These are phyloP conservation scores for Coptotermes formosanus DNA, from an alignment of 1,140 invertebrate species.

Conservation along the genomic window DNA sequence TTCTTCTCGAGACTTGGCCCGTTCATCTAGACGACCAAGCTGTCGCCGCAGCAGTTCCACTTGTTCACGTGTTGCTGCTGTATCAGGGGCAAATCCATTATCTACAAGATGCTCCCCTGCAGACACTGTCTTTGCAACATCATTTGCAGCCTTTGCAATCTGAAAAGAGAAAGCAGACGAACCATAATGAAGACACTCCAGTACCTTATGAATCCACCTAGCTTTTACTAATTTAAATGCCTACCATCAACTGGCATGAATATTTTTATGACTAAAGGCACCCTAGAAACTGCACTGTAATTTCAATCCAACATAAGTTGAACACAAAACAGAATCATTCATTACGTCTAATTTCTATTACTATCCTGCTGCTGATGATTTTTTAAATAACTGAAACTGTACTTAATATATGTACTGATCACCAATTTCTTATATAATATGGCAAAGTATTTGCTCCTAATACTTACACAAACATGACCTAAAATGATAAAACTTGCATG, in stretches of 20 bases:
- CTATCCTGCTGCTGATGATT: too few relatives aligned
- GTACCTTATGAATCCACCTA: neutral
- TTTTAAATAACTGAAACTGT: too few relatives aligned
- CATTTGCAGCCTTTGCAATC: conserved; percentile 63
- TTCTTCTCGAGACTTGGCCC: conserved; percentile 70
- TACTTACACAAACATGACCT: too few relatives aligned
- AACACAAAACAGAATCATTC: too few relatives aligned
- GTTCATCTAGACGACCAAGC: conserved; percentile 73
- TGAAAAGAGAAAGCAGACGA: conserved; percentile 30
- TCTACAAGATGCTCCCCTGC: conserved; percentile 76
- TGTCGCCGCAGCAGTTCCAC: conserved; percentile 73
- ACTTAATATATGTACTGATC: too few relatives aligned
- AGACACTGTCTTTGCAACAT: conserved; percentile 67
- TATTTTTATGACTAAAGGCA: too few relatives aligned
- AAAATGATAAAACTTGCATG: too few relatives aligned
- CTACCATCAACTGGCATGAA: neutral
- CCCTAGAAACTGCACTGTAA: too few relatives aligned
- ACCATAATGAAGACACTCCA: neutral
- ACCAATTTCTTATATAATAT: too few relatives aligned
- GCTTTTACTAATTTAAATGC: neutral
- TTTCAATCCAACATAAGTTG: too few relatives aligned
- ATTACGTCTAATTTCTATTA: too few relatives aligned
- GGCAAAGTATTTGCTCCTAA: too few relatives aligned
- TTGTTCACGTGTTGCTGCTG: conserved; percentile 74
- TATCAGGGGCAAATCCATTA: conserved; percentile 79